A percentile compares a stretch with the other conserved stretches of the same genome.
Evolutionary conservation across 2,797 vertebrate species (phyloP).

Genomic region (Alca torda): DNA sequence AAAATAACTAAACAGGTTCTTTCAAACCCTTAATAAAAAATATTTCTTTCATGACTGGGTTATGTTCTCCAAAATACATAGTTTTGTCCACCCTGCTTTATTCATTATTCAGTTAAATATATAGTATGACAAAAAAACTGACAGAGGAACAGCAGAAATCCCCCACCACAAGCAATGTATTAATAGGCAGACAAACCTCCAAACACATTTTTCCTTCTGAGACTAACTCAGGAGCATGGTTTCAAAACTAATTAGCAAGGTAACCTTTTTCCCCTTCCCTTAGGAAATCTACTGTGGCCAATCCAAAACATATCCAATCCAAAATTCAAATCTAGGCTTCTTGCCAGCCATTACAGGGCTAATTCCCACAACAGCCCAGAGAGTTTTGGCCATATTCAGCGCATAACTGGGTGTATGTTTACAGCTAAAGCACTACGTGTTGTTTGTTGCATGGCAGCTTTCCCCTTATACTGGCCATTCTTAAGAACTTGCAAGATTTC

Average conservation of each 20-base stretch:
- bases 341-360: not conserved
- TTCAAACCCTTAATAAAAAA: not conserved
- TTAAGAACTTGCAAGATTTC: not conserved
- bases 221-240: not conserved
- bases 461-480: not conserved
- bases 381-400: not conserved
- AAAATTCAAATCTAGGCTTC: not conserved
- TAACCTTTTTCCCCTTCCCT: not conserved
- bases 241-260: slow-evolving; percentile 17
- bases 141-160: not conserved
- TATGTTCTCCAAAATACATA: not conserved
- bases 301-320: not conserved
- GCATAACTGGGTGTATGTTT: not conserved
- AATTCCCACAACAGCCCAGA: not conserved
- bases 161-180: not conserved
- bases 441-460: not conserved
- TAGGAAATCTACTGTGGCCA: not conserved
- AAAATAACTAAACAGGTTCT: not conserved
- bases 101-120: not conserved
- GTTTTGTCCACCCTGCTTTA: not conserved
- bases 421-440: not conserved
- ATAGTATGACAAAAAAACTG: not conserved
- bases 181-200: not conserved
- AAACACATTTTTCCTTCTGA: not conserved
- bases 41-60: not conserved